Base-by-base conservation (phyloP, 2,888 invertebrate genomes). In the Tenthredo mesomela region DNA sequence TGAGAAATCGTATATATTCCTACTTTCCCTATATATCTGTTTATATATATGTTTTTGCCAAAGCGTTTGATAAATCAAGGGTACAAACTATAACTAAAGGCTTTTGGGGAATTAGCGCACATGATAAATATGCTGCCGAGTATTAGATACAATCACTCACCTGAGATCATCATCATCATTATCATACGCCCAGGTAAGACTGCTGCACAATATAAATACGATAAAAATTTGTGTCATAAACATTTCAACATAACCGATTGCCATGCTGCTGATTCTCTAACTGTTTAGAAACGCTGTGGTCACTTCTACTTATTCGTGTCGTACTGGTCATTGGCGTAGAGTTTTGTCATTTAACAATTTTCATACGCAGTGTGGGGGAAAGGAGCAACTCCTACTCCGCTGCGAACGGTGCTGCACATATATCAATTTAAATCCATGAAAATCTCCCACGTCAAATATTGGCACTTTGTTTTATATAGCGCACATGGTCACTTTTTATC, bases 21-120 rank as follows among this genome's bases (percentile, higher is more conserved):
- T n/a, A 54, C 54, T 54, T 54, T 54, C 54, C n/a, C 50, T 50
- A n/a, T n/a, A 54, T 54, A n/a, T 54, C n/a, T n/a, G n/a, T n/a
- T n/a, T n/a, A n/a, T n/a, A n/a, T n/a, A 2, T 37, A 37, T 37
- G 37, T 1, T 54, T n/a, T 6, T 7, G 7, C 54, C n/a, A n/a
- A n/a, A 54, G n/a, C 54, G 54, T 54, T 54, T 54, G 6, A 6
- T n/a, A n/a, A 54, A 54, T 54, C 7, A 54, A 54, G 54, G 54
- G 54, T 54, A 54, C 6, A 54, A 54, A n/a, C n/a, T 54, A n/a
- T 1, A n/a, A 54, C 54, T 1, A n/a, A 54, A 54, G 18, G 18
- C 54, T 54, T 54, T 54, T 6, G 54, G 54, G 54, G 6, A 54
- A 54, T 7, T 54, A 54, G 54, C 7, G 54, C 7, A 54, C 54